Evolutionary conservation across 2,113 vertebrate species (phyloP).

Genomic region (Rousettus leschenaultii): DNA sequence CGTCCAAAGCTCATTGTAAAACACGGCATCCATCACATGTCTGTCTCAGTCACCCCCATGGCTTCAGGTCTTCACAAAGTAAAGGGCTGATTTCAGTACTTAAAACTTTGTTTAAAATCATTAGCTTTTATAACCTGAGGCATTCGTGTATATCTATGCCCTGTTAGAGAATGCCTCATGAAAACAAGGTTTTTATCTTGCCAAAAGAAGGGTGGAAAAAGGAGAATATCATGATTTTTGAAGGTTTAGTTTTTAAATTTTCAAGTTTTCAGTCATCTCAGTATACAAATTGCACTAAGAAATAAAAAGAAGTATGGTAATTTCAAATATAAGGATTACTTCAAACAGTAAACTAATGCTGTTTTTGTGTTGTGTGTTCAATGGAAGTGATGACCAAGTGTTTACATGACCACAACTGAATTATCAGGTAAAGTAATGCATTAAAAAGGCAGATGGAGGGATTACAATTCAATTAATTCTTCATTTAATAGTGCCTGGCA

Average conservation of each 20-base stretch:
- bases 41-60: background rate
- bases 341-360: background rate
- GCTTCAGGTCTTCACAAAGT: background rate
- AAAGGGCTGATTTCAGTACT: background rate
- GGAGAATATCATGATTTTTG: background rate
- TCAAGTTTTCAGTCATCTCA: background rate
- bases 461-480: background rate
- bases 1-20: background rate
- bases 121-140: background rate
- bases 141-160: background rate
- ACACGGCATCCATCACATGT: background rate
- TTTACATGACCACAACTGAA: background rate
- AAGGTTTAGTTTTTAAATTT: background rate
- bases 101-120: background rate
- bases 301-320: background rate
- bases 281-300: background rate
- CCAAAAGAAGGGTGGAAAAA: background rate
- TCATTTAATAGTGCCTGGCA: background rate
- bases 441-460: background rate
- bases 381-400: background rate
- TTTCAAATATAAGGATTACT: background rate
- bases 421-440: background rate
- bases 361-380: background rate
- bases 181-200: background rate
- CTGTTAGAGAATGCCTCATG: background rate